These are phyloP conservation scores for Patagioenas fasciata DNA, from an alignment of 2,113 vertebrate species.

Conservation along the genomic window DNA sequence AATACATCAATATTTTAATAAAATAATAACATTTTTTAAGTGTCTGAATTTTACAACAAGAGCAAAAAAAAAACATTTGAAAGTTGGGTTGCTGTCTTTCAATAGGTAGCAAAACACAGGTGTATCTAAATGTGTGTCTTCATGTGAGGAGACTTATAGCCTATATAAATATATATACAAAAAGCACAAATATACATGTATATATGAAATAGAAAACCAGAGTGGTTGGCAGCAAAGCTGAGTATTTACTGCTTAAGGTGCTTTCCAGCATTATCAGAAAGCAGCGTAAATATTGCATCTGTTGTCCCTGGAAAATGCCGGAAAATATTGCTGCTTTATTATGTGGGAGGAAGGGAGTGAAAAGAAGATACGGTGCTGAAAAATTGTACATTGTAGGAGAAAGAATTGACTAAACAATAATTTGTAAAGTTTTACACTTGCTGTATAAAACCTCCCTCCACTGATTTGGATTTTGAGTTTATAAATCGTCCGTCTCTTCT, in stretches of 20 bases:
- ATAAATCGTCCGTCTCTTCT: background rate
- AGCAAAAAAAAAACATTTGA: background rate
- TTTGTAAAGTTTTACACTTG: slow-evolving; percentile 60
- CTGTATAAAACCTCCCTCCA: slow-evolving; percentile 2
- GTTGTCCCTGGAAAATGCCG: slow-evolving; percentile 59
- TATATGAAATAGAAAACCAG: background rate
- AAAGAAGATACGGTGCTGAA: slow-evolving; percentile 25
- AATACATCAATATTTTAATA: background rate
- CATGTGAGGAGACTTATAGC: background rate
- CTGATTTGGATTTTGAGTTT: background rate
- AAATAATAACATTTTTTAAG: background rate
- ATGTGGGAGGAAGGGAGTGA: slow-evolving; percentile 16
- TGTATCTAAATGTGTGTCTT: background rate
- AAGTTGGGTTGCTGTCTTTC: background rate
- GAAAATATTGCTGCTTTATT: slow-evolving; percentile 69
- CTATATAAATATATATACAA: background rate
- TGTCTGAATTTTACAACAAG: background rate
- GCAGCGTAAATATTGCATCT: slow-evolving; percentile 33
- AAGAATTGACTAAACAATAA: slow-evolving; percentile 32
- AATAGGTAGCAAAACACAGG: background rate
- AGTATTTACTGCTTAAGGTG: slow-evolving; percentile 28
- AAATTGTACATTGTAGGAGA: slow-evolving; percentile 42
- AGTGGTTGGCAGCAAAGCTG: background rate
- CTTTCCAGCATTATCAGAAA: slow-evolving; percentile 51
- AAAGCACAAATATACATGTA: background rate